A percentile compares a stretch with the other conserved stretches of the same genome.
Conservation (phyloP, 1,140 invertebrate genomes). For the Heliconius nattereri region DNA sequence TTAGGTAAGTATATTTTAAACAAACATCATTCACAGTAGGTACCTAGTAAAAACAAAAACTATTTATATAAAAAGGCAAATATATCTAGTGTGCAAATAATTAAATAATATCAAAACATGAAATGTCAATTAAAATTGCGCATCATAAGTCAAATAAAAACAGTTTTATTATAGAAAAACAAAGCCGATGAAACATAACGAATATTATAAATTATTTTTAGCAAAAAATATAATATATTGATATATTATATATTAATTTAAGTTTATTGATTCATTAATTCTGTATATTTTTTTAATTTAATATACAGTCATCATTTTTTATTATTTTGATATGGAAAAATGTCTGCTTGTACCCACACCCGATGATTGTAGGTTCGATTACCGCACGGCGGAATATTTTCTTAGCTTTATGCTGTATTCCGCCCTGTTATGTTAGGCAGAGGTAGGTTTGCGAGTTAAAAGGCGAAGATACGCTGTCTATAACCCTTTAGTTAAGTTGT, state of each 20-base stretch:
- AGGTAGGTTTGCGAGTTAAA: too few species aligned
- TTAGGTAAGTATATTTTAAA: too few species aligned
- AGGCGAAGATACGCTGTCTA: too few species aligned
- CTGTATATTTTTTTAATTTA: not conserved
- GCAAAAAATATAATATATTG: slow-evolving; percentile 1
- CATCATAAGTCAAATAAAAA: not conserved
- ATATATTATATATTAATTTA: not conserved
- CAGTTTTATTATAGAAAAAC: not conserved
- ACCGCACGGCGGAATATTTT: too few species aligned
- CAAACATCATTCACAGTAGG: too few species aligned
- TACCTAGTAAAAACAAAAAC: too few species aligned
- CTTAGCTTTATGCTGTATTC: too few species aligned
- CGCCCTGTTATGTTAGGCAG: too few species aligned
- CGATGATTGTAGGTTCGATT: too few species aligned
- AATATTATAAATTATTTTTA: not conserved
- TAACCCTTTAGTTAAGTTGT: too few species aligned
- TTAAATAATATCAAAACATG: slow-evolving; percentile 20
- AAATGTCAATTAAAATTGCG: not conserved
- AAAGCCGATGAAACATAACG: slow-evolving; percentile 1
- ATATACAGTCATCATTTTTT: not conserved
- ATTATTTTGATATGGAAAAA: not conserved
- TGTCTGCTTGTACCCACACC: too few species aligned
- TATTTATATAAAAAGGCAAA: too few species aligned
- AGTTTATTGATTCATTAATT: not conserved
- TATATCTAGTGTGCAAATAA: not conserved